These are phyloP conservation scores for Pyralis farinalis DNA, from an alignment of 2,888 invertebrate genomes.

Conservation along the genomic window DNA sequence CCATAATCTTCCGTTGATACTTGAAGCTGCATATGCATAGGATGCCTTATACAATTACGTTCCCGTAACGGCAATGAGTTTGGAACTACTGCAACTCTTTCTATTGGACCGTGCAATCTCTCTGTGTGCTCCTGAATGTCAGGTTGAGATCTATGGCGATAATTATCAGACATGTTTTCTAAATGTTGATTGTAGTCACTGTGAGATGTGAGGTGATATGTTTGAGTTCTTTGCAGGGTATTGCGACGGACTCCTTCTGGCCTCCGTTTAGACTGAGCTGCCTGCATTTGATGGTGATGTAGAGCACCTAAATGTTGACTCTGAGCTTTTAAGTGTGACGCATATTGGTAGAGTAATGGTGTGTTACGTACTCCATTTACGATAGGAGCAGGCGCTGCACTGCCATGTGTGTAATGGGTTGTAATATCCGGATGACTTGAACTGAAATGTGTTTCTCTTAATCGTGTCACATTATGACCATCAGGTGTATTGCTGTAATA, in stretches of 20 bases:
- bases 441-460: conserved; percentile 74
- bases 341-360: conserved; percentile 73
- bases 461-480: conserved; percentile 59
- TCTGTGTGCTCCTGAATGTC: conserved; percentile 63
- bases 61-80: conserved; percentile 67
- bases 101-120: conserved; percentile 46
- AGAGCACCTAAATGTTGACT: conserved; percentile 65
- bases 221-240: conserved; percentile 72
- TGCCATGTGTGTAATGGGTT: conserved; percentile 57
- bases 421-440: conserved; percentile 76
- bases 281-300: conserved; percentile 60
- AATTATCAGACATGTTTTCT: conserved; percentile 56
- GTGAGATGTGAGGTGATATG: conserved; percentile 73
- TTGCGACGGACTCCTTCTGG: conserved; percentile 60
- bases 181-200: conserved; percentile 74
- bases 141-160: conserved; percentile 64
- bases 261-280: conserved; percentile 54
- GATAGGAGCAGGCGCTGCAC: conserved; percentile 42
- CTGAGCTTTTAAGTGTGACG: conserved; percentile 72
- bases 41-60: conserved; percentile 56
- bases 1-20: conserved; percentile 67
- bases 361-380: conserved; percentile 58
- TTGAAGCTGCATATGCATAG: conserved; percentile 64
- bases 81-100: conserved; percentile 54
- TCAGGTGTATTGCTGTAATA: conserved; percentile 62